Evolutionary conservation across 2,888 invertebrate genomes (phyloP), one percentile per base, ranked within the genome.

Genomic region (Tinea pellionella): DNA sequence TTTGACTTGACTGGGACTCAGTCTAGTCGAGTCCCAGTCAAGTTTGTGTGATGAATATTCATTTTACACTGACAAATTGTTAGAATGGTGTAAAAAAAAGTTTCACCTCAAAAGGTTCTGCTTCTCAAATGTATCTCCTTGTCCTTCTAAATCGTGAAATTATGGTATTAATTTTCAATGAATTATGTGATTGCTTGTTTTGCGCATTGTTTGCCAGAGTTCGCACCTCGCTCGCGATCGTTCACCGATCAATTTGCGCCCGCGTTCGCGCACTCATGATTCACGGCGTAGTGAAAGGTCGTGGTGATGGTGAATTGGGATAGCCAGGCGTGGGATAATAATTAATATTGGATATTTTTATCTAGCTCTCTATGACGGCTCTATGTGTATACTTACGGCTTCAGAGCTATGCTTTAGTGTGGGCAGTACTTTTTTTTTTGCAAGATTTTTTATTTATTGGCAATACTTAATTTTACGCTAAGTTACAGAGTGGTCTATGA

Each of bases 221-320:
- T 57, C 30, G 53, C 53, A 53, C 53, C n/a, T 53, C 53, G 53
- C 53, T 53, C 53, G 53, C 53, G 57, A 57, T 57, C 32, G 57
- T 15, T 32, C 57, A 15, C 75, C 71, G 72, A 74, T 75, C 71
- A 70, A 70, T 71, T 73, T 66, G 65, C 70, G 65, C 66, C 66
- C 67, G 64, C 70, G 65, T 66, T 66, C 67, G 64, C 70, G 65
- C 66, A 65, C 67, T 62, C 67, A 74, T 78, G 78, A 80, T 80
- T 79, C 77, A 77, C 67, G 63, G 64, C 67, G 68, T 69, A 75
- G 70, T 68, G 78, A 76, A 74, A 78, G 82, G 80, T 84, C 82
- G 81, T 83, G 83, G 64, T 68, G 82, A 80, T 79, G 63, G 63
- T 15, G 29, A 9, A 32, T 12, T 41, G 37, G 67, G 72, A 75